Evolutionary conservation across 2,888 invertebrate genomes (phyloP), one percentile per base, ranked within the genome.

Genomic region (Cryptosula pallasiana): DNA sequence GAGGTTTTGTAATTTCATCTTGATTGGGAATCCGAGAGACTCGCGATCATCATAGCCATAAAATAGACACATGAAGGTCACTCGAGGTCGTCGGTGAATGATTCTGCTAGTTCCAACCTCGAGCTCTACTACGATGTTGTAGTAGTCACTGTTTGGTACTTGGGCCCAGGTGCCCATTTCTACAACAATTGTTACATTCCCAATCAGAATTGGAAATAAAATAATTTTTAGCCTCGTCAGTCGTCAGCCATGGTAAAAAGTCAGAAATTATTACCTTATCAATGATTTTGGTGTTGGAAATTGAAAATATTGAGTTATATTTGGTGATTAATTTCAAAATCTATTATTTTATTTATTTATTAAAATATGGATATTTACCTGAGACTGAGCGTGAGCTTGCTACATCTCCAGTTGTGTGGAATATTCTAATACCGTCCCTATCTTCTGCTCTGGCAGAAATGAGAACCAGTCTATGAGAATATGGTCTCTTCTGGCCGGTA

Each of bases 31-130:
- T 63, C 63, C 63, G 16, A 63, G n/a, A 9, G 63, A 63, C n/a
- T 63, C 63, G 9, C 63, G 20, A 27, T 63, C 63, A 63, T 63
- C 63, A 63, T 63, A 63, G 29, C 63, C 63, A 63, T 63, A 63
- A 32, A 63, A 63, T 16, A 63, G 9, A 34, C 63, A 63, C 63
- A 63, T 63, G 63, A 63, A 63, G 20, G 29, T 13, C 63, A 63
- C 63, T 3, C 3, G 5, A 9, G 25, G 5, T 25, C 5, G 1
- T 13, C 32, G 25, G 63, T 63, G 63, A 29, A 63, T 3, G n/a
- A 63, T 63, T 29, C 20, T 3, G n/a, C 63, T 63, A 2, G 63
- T 32, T 16, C 63, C 63, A 3, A 32, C 63, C 5, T 27, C 32
- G 13, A 63, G 27, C 5, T 63, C 63, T 25, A n/a, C 63, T 13